Evolutionary conservation across 2,113 vertebrate species (phyloP).

Genomic region (Rhinoderma darwinii): DNA sequence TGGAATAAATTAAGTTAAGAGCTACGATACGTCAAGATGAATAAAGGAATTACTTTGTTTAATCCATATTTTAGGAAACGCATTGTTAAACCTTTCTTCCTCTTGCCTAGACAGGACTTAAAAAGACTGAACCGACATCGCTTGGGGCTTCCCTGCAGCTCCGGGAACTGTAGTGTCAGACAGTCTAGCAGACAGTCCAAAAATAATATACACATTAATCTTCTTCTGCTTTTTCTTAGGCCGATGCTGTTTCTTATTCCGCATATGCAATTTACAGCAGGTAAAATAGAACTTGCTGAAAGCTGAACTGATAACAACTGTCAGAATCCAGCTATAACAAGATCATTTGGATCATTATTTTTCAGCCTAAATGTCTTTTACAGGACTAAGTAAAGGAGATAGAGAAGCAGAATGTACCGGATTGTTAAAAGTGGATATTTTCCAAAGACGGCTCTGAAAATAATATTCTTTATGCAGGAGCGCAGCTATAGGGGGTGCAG

Average conservation of each 20-base stretch:
- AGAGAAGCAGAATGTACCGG: background rate
- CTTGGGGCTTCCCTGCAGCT: constrained; percentile 64
- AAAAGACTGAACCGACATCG: constrained; percentile 58
- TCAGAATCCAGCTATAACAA: constrained; percentile 5
- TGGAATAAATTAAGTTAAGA: background rate
- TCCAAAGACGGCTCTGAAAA: background rate
- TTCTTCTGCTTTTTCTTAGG: background rate
- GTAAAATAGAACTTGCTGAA: background rate
- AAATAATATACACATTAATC: constrained; percentile 48
- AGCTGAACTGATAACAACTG: constrained; percentile 15
- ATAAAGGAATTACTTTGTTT: background rate
- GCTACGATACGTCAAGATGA: background rate
- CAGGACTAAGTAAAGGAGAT: background rate
- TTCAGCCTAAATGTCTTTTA: background rate
- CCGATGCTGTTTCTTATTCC: background rate
- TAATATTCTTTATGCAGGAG: no score
- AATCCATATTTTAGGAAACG: constrained; percentile 9
- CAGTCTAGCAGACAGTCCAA: constrained; percentile 55
- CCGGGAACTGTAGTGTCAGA: constrained; percentile 33
- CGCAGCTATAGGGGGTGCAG: no score
- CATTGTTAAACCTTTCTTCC: constrained; percentile 24
- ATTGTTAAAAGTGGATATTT: background rate
- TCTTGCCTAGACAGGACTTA: background rate
- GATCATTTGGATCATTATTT: constrained; percentile 12
- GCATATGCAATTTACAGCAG: constrained; percentile 20